A percentile compares a stretch with the other conserved stretches of the same genome.
Conservation (phyloP, 2,797 vertebrate species). For the Tamandua tetradactyla region DNA sequence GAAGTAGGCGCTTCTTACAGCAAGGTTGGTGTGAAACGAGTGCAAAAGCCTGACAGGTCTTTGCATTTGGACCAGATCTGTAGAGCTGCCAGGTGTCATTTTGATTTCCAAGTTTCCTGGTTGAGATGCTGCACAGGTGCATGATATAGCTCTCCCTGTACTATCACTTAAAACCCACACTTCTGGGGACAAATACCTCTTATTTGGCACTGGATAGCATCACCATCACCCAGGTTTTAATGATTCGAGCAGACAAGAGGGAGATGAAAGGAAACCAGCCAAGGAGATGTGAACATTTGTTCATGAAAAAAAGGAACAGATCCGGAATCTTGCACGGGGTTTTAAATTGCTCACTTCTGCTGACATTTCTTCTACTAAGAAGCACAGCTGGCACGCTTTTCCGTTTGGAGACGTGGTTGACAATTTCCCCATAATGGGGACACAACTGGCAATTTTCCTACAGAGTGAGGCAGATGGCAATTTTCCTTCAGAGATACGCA, state of each 20-base stretch:
- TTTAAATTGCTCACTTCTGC: slow-evolving; percentile 42
- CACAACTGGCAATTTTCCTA: slow-evolving; percentile 70
- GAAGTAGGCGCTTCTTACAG: not conserved
- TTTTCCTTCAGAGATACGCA: slow-evolving; percentile 70
- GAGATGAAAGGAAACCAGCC: not conserved
- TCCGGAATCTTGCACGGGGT: not conserved
- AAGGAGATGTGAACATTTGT: not conserved
- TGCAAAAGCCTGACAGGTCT: not conserved
- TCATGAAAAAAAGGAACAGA: not conserved
- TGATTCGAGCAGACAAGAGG: not conserved
- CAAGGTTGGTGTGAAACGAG: not conserved
- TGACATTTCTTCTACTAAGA: not conserved
- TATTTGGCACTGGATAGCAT: not conserved
- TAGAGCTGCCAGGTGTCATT: not conserved
- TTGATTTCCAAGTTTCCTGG: not conserved
- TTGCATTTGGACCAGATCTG: not conserved
- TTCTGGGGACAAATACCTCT: not conserved
- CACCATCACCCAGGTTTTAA: not conserved
- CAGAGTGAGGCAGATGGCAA: slow-evolving; percentile 68
- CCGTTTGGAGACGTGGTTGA: slow-evolving; percentile 46
- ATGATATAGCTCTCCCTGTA: not conserved
- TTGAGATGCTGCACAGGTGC: not conserved
- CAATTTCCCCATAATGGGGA: slow-evolving; percentile 58
- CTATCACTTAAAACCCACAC: not conserved
- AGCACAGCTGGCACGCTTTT: slow-evolving; percentile 50